phyloP scores from a whole-genome alignment of 2,797 vertebrate species.

The Carduelis carduelis region DNA sequence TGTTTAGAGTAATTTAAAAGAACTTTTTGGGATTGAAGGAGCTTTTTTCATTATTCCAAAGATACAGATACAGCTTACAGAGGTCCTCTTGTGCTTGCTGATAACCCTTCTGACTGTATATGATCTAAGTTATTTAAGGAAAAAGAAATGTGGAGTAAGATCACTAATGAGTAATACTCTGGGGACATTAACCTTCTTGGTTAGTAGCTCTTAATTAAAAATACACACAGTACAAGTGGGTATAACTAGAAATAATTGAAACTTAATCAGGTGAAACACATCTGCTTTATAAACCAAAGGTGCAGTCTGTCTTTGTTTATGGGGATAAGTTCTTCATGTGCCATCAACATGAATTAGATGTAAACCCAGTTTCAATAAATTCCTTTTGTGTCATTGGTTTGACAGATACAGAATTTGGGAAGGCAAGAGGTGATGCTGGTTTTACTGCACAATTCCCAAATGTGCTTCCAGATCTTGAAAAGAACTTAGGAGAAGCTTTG shows the following conservation, averaged over 20 bases:
- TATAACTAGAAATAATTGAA: neutral
- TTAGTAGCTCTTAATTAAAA: conserved; percentile 24
- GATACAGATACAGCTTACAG: neutral
- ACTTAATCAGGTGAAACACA: neutral
- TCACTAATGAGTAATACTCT: neutral
- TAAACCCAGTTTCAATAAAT: neutral
- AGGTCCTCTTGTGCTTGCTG: neutral
- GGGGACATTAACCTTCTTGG: neutral
- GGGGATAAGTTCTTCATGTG: neutral
- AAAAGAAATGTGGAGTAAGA: neutral
- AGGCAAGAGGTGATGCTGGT: neutral
- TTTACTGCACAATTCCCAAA: conserved; percentile 49
- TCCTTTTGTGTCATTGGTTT: conserved; percentile 7
- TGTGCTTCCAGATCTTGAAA: conserved; percentile 78
- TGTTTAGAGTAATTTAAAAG: neutral
- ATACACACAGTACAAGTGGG: neutral
- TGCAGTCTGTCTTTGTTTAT: neutral
- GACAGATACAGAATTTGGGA: conserved; percentile 25
- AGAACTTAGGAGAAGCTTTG: conserved; percentile 81
- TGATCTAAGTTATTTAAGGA: neutral
- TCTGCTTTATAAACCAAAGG: neutral
- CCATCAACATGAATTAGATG: neutral
- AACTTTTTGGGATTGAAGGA: neutral
- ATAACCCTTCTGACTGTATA: neutral
- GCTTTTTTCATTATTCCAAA: neutral